These are phyloP conservation scores for Hyperopisus bebe DNA, from an alignment of 2,113 vertebrate species.

Conservation along the genomic window DNA sequence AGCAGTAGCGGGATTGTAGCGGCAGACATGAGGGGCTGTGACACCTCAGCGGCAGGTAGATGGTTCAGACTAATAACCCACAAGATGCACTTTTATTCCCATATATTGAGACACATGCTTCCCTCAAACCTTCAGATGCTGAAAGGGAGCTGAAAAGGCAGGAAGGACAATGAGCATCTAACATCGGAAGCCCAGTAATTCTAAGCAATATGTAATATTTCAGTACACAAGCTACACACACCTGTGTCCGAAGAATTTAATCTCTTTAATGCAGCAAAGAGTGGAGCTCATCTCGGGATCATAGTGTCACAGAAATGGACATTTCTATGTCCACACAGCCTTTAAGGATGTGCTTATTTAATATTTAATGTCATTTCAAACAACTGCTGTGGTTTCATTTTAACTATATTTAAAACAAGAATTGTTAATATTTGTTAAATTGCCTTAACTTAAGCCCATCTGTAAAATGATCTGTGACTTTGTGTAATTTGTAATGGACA, in stretches of 20 bases:
- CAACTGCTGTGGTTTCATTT: background rate
- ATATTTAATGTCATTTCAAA: background rate
- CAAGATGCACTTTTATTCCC: background rate
- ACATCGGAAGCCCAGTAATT: background rate
- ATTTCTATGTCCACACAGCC: background rate
- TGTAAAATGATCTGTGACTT: background rate
- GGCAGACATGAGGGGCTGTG: background rate
- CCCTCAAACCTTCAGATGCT: background rate
- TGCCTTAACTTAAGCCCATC: background rate
- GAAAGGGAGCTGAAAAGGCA: background rate
- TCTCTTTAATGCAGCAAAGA: background rate
- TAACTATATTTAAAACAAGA: background rate
- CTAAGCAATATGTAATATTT: background rate
- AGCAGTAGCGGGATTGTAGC: background rate
- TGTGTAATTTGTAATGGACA: background rate
- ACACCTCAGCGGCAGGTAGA: background rate
- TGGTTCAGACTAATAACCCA: background rate
- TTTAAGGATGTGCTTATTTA: background rate
- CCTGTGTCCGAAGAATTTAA: background rate
- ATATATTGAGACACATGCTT: background rate
- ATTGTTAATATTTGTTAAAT: background rate
- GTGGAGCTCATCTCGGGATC: background rate
- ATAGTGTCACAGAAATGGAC: background rate
- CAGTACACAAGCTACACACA: background rate
- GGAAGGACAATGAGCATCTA: background rate